Evolutionary conservation across 2,113 vertebrate species (phyloP).

Genomic region (Pyrgilauda ruficollis): DNA sequence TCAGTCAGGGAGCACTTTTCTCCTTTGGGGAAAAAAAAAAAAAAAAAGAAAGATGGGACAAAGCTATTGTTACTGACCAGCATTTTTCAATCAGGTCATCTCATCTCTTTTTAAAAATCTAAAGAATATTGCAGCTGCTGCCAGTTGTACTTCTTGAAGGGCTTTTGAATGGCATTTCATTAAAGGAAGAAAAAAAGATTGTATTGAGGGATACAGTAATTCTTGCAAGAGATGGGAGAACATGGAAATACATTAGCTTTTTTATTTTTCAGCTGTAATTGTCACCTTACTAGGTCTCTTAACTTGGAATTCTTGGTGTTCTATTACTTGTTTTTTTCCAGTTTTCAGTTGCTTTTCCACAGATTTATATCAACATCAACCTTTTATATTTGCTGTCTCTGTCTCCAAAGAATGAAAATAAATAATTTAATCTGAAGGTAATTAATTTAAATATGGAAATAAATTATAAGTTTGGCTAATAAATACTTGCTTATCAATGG

Average conservation of each 20-base stretch:
- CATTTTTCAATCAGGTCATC: conserved; percentile 48
- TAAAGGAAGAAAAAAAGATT: conserved; percentile 1
- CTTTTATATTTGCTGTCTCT: not conserved
- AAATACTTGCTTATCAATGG: not conserved
- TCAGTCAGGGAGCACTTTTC: conserved; percentile 17
- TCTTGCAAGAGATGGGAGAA: not conserved
- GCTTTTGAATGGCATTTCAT: conserved; percentile 37
- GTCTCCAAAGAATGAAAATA: not conserved
- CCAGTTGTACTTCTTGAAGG: conserved; percentile 40
- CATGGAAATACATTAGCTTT: not conserved
- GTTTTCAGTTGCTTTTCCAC: not conserved
- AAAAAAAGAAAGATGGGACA: not conserved
- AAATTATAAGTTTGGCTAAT: not conserved
- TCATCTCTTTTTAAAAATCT: conserved; percentile 14
- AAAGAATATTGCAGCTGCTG: conserved; percentile 36
- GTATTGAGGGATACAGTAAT: not conserved
- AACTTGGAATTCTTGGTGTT: not conserved
- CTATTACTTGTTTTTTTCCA: not conserved
- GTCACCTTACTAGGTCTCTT: not conserved
- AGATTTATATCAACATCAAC: not conserved
- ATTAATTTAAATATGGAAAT: not conserved
- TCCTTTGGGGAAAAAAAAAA: not conserved
- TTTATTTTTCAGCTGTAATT: conserved; percentile 20
- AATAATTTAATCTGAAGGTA: not conserved
- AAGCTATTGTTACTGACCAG: conserved; percentile 41